Evolutionary conservation across 2,888 invertebrate genomes (phyloP), one percentile per base, ranked within the genome.

Genomic region (Cactoblastis cactorum): DNA sequence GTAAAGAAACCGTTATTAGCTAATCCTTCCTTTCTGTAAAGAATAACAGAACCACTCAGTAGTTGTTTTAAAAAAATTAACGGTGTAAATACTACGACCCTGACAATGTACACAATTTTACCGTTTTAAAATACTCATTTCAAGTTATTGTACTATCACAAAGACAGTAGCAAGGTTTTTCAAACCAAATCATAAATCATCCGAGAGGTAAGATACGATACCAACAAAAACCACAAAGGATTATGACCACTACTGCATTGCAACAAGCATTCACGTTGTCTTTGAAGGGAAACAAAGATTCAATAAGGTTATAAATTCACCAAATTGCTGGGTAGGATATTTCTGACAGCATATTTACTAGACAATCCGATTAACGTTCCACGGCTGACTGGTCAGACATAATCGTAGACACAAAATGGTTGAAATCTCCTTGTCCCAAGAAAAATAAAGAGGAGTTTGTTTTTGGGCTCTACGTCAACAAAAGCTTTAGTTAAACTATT

Each of bases 351-450:
- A 76, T 70, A 67, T 74, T 78, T 75, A 80, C 77, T 71, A 74
- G 75, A 69, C 79, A 83, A 84, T 83, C 79, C 77, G 80, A 81
- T 84, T 84, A 83, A 68, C 74, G 67, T 68, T 79, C 71, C 37
- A 51, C 63, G 53, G 64, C 65, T 66, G 65, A 69, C 65, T 70
- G 69, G 71, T 64, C 69, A 68, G 65, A 69, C 9, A 41, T 77
- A 71, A 76, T 74, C 69, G 74, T 59, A 54, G 57, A 76, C 71
- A 80, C 75, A 75, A 73, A 63, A 57, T 53, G 59, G 57, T 57
- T 58, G 49, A 17, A 63, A 61, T 64, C 71, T 74, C 71, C 71
- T 74, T 72, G 64, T 59, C 62, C 63, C 56, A 64, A 63, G 63
- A 68, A 65, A 68, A 45, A 45, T 45, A 45, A n/a, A 22, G 4